A percentile compares a stretch with the other conserved stretches of the same genome.
These are phyloP conservation scores for Sclerurus mexicanus DNA, from an alignment of 2,113 vertebrate genomes.

Conservation along the genomic window DNA sequence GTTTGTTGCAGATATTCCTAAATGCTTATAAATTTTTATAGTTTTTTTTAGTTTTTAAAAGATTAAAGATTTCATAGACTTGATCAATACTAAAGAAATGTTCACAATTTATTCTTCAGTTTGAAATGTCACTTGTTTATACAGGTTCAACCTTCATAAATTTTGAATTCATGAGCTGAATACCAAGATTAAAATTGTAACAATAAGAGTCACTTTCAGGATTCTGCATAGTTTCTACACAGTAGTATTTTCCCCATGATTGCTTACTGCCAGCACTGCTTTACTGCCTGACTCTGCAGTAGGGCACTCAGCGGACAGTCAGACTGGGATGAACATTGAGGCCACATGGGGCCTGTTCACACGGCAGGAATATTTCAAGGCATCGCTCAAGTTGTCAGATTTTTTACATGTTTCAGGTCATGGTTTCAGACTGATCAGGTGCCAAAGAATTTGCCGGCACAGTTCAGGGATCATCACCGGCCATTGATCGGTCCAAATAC, in stretches of 20 bases:
- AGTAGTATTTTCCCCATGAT: background rate
- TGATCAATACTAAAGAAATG: background rate
- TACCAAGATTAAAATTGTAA: background rate
- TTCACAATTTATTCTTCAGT: background rate
- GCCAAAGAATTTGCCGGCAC: background rate
- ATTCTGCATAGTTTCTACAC: background rate
- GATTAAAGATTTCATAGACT: background rate
- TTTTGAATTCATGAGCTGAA: background rate
- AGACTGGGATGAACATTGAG: background rate
- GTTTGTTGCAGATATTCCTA: background rate
- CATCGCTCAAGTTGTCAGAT: background rate
- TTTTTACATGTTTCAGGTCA: background rate
- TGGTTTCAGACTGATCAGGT: background rate
- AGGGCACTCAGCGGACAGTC: background rate
- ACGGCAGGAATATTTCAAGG: background rate
- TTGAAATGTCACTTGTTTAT: background rate
- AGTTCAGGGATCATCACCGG: background rate
- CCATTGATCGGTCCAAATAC: accelerated
- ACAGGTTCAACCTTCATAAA: background rate
- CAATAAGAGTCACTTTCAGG: background rate
- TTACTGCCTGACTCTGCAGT: background rate
- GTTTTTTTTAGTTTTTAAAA: background rate
- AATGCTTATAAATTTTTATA: background rate
- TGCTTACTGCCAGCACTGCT: background rate
- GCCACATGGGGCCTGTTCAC: background rate